Base-by-base conservation (phyloP, 2,888 invertebrate species). In the Conomelus anceps region DNA sequence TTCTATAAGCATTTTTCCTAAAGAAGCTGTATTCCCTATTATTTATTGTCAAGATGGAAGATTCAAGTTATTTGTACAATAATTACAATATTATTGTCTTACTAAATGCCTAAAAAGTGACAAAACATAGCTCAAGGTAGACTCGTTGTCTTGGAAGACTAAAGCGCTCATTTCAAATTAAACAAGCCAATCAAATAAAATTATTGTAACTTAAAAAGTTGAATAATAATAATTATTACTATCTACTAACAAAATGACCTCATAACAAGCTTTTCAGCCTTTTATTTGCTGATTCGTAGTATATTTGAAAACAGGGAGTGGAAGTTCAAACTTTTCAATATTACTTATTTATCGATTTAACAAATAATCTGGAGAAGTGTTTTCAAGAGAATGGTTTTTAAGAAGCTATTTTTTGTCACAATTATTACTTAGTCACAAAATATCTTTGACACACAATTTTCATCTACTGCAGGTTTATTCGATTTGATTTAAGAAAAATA, bases 1-100 rank as follows among this genome's bases (percentile, higher is more conserved):
- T 63, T 20, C n/a, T 63, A 63, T 13, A n/a, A 63, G n/a, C n/a
- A 63, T n/a, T 63, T 63, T n/a, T 7, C 4, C 26, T 34, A 17
- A 17, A 34, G 86, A 23, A 86, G 86, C 86, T 22, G 23, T 22
- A 23, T 23, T 86, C 24, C 26, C 23, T 17, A 86, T 86, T 63
- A 17, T 63, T 17, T 85, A 86, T 86, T 86, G 86, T 86, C 86
- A 26, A 86, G 29, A 26, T 86, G 86, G 86, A 86, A 86, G 86
- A 86, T 26, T 22, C 26, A 17, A 86, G 20, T 22, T 86, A 63
- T 63, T 63, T 63, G 34, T 13, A n/a, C n/a, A 63, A 63, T 63
- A n/a, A n/a, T n/a, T n/a, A 6, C 63, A 63, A 63, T 63, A n/a
- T 63, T 63, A 63, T 63, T 63, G 63, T 63, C 63, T n/a, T 63